Conservation (phyloP, 2,888 invertebrate genomes). For the Aphodius sticticus region DNA sequence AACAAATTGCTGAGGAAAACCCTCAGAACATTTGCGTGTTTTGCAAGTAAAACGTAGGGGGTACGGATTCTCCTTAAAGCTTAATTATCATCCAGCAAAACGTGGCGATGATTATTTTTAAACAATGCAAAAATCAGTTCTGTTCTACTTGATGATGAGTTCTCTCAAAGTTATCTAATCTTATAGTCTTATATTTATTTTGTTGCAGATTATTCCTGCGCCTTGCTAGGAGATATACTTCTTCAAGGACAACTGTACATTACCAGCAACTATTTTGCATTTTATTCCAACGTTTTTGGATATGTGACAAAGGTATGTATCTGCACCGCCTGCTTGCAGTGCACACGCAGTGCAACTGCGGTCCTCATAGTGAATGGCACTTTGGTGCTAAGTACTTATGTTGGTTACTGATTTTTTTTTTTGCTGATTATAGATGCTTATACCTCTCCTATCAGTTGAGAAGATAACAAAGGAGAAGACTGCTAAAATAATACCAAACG, state of each 20-base stretch:
- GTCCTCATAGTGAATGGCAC: background rate
- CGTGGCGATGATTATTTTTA: no score
- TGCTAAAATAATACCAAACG: slow-evolving; percentile 93
- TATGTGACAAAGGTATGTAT: slow-evolving; percentile 84
- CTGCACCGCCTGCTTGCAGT: background rate
- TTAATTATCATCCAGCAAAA: no score
- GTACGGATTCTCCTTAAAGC: no score
- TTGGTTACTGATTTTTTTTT: slow-evolving; percentile 13
- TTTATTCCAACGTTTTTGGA: slow-evolving; percentile 95
- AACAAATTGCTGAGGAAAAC: no score
- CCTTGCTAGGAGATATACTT: slow-evolving; percentile 89
- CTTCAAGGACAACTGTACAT: slow-evolving; percentile 94
- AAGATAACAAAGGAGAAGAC: slow-evolving; percentile 93
- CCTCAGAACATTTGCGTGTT: no score
- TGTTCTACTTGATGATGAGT: no score
- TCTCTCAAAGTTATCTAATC: background rate
- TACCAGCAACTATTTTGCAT: slow-evolving; percentile 93
- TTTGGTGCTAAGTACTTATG: slow-evolving; percentile 18
- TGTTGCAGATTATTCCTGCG: slow-evolving; percentile 87
- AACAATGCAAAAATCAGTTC: no score
- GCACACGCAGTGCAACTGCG: background rate
- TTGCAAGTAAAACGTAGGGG: no score
- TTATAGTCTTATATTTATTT: slow-evolving; percentile 36
- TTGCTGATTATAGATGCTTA: slow-evolving; percentile 74
- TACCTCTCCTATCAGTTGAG: slow-evolving; percentile 85